Conservation (phyloP, 2,113 vertebrate genomes). For the Pionites leucogaster region DNA sequence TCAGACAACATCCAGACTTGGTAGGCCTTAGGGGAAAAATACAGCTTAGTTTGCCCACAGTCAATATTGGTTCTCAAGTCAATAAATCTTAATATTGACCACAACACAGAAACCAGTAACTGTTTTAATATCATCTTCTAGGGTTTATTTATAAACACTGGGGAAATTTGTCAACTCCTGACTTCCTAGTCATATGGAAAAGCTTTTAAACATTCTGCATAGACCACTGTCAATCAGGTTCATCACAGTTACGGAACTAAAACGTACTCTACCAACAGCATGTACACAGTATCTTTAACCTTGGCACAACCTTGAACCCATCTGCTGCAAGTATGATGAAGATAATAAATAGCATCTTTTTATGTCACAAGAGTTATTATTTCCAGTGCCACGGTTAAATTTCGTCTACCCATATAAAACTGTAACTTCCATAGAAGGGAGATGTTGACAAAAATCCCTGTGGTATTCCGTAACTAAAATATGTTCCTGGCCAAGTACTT, state of each 20-base stretch:
- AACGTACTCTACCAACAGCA: background rate
- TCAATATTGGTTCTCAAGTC: constrained; percentile 38
- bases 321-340: background rate
- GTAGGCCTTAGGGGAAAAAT: constrained; percentile 11
- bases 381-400: constrained; percentile 9
- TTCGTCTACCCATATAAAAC: constrained; percentile 21
- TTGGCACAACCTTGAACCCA: background rate
- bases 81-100: constrained; percentile 67
- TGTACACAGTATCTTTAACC: constrained; percentile 1
- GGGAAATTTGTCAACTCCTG: constrained; percentile 63
- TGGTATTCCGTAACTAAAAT: background rate
- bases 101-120: constrained; percentile 58
- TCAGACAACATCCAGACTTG: constrained; percentile 33
- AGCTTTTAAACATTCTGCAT: constrained; percentile 56
- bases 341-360: constrained; percentile 40
- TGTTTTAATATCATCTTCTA: constrained; percentile 62
- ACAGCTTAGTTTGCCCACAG: background rate
- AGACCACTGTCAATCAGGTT: background rate
- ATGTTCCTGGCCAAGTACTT: background rate
- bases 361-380: constrained; percentile 16
- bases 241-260: background rate
- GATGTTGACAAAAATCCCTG: constrained; percentile 10
- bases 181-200: constrained; percentile 74
- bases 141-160: constrained; percentile 71
- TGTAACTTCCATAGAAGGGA: background rate